Evolutionary conservation across 1,140 invertebrate genomes (phyloP).

Genomic region (Tetragonula clypearis): DNA sequence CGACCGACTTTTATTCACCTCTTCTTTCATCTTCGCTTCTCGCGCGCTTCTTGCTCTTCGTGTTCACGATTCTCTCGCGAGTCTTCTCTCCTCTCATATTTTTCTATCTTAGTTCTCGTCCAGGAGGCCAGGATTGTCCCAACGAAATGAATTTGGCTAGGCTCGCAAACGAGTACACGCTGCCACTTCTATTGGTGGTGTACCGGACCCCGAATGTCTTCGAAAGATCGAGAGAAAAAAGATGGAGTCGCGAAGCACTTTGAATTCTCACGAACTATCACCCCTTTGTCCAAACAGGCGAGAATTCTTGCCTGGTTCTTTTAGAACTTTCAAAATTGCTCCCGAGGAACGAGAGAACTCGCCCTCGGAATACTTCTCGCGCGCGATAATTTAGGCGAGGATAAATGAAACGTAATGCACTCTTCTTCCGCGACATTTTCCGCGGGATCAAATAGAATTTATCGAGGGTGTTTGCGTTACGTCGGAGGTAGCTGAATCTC

Average conservation of each 20-base stretch:
- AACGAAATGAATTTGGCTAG: slow-evolving; percentile 47
- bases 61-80: not conserved
- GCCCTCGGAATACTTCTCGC: slow-evolving; percentile 9
- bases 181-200: not conserved
- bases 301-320: not conserved
- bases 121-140: not conserved
- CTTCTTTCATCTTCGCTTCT: slow-evolving; percentile 23
- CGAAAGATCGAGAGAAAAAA: not conserved
- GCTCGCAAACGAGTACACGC: not conserved
- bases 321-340: slow-evolving; percentile 35
- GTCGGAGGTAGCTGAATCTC: not conserved
- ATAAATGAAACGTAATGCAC: slow-evolving; percentile 32
- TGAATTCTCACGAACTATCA: not conserved
- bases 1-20: slow-evolving; percentile 8
- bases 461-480: not conserved
- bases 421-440: not conserved
- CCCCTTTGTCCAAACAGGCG: not conserved
- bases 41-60: slow-evolving; percentile 26
- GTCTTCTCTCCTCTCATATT: no score
- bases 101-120: not conserved
- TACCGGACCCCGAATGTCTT: not conserved
- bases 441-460: slow-evolving; percentile 27
- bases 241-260: not conserved
- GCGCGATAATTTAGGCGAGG: slow-evolving; percentile 27
- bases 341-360: slow-evolving; percentile 1